Evolutionary conservation across 1,140 invertebrate genomes (phyloP).

Genomic region (Ridgeia piscesae): DNA sequence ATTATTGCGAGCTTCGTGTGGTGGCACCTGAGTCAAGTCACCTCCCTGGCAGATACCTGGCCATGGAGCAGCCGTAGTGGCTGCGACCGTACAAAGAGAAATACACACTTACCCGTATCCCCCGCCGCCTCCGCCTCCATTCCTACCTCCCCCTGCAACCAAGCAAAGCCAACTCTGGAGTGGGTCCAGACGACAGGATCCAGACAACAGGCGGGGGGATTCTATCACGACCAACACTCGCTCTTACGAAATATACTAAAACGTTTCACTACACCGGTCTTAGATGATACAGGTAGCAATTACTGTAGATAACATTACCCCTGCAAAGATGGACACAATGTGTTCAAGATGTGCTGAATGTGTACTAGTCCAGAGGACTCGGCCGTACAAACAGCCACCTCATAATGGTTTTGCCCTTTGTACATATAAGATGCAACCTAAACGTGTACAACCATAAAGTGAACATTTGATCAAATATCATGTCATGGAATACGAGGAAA

Average conservation of each 20-base stretch:
- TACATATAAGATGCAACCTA: no score
- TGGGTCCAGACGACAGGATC: not conserved
- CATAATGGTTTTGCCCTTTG: no score
- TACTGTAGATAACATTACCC: not conserved
- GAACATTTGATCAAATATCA: not conserved
- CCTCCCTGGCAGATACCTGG: not conserved
- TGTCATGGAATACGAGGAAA: not conserved
- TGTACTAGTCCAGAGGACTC: no score
- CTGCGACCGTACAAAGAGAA: not conserved
- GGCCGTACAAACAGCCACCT: no score
- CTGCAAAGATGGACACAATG: not conserved
- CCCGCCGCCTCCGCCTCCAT: not conserved
- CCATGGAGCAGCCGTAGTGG: not conserved
- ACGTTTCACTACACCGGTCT: not conserved
- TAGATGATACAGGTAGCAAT: not conserved
- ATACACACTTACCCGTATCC: not conserved
- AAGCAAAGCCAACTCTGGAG: not conserved
- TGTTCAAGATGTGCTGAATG: no score
- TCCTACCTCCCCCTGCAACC: not conserved
- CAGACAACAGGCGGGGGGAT: not conserved
- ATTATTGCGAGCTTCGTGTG: not conserved
- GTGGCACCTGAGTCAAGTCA: not conserved
- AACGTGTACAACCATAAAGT: not conserved
- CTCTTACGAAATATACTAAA: not conserved
- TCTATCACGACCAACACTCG: not conserved